phyloP scores from a whole-genome alignment of 2,888 invertebrate genomes.

The Yponomeuta evonymella region DNA sequence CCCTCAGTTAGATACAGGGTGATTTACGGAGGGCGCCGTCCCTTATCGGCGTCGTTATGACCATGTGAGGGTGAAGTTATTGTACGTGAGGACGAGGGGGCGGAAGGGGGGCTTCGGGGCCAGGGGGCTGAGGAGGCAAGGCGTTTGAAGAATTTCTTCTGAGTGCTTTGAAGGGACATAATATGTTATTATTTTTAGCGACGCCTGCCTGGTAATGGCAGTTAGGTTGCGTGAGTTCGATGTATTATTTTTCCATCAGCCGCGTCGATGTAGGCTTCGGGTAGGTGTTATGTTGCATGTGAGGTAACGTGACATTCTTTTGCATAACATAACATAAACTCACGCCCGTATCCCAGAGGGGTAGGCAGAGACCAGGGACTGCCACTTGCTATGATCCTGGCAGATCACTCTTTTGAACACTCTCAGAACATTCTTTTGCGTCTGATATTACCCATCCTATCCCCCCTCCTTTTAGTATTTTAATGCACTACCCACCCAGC shows the following conservation, averaged over 20 bases:
- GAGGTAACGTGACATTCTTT: too few species aligned
- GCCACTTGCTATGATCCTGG: too few species aligned
- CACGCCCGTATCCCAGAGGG: too few species aligned
- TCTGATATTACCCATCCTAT: too few species aligned
- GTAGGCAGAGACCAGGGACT: too few species aligned
- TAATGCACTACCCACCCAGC: too few species aligned
- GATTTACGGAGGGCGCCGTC: constrained; percentile 70
- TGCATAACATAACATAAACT: too few species aligned
- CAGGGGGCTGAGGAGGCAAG: constrained; percentile 34
- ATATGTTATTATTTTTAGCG: constrained; percentile 66
- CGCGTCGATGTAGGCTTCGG: not conserved
- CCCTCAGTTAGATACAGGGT: constrained; percentile 53
- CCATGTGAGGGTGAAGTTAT: constrained; percentile 74
- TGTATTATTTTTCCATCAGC: not conserved
- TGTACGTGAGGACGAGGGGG: constrained; percentile 40
- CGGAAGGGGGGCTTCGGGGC: constrained; percentile 30
- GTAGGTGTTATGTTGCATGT: not conserved
- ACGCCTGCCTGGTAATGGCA: constrained; percentile 6
- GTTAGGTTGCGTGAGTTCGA: not conserved
- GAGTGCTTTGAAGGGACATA: constrained; percentile 63
- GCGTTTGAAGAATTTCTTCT: constrained; percentile 44
- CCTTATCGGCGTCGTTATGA: constrained; percentile 75
- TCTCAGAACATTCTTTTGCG: too few species aligned
- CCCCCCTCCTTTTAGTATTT: too few species aligned
- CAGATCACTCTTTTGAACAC: too few species aligned